Conservation (phyloP, 2,797 vertebrate genomes). For the Xerus rutilus region DNA sequence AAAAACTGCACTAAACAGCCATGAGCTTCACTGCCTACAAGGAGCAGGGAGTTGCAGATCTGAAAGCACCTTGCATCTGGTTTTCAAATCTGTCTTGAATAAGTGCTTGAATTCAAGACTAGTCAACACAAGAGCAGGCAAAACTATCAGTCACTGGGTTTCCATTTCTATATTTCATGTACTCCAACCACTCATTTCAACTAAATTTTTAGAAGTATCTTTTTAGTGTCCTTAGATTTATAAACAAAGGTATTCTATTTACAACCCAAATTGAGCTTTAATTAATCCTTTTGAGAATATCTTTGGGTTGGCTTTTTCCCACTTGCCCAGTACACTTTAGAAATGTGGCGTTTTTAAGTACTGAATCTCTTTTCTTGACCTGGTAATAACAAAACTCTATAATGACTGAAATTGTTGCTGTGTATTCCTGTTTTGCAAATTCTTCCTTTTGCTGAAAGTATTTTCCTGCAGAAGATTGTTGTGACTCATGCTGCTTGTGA, state of each 20-base stretch:
- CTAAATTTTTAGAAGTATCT: slow-evolving; percentile 79
- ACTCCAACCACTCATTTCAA: slow-evolving; percentile 79
- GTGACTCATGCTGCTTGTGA: neutral
- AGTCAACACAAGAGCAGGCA: slow-evolving; percentile 71
- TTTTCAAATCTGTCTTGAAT: slow-evolving; percentile 73
- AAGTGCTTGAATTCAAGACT: slow-evolving; percentile 59
- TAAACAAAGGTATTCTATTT: slow-evolving; percentile 74
- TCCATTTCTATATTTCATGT: slow-evolving; percentile 73
- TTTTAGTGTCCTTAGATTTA: slow-evolving; percentile 83
- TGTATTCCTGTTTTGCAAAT: slow-evolving; percentile 79
- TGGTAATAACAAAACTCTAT: slow-evolving; percentile 71
- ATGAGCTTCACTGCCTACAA: slow-evolving; percentile 60
- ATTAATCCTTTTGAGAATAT: neutral
- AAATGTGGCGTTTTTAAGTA: slow-evolving; percentile 75
- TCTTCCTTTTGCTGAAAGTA: slow-evolving; percentile 79
- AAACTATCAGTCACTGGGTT: slow-evolving; percentile 74
- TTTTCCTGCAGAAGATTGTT: neutral
- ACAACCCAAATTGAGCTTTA: neutral
- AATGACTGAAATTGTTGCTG: slow-evolving; percentile 74
- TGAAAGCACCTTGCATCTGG: slow-evolving; percentile 79
- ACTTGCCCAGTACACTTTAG: slow-evolving; percentile 49
- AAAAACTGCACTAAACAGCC: slow-evolving; percentile 28
- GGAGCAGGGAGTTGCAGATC: slow-evolving; percentile 70
- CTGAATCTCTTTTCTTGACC: slow-evolving; percentile 66
- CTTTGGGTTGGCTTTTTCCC: neutral